phyloP scores from a whole-genome alignment of 2,113 vertebrate genomes.

The Hypocryptadius cinnamomeus region DNA sequence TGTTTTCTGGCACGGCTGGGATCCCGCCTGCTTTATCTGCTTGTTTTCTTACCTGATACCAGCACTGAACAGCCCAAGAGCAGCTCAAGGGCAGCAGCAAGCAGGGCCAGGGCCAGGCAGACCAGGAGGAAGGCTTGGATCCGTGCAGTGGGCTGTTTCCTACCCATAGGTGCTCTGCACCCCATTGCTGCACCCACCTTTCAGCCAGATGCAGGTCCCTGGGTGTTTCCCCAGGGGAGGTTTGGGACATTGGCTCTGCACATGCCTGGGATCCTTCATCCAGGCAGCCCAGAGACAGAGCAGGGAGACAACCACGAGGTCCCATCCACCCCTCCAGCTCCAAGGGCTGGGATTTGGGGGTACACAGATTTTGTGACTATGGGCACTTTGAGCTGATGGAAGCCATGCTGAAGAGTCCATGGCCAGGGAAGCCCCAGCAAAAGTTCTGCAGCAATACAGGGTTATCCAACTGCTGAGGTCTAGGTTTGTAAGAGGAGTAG shows the following conservation, averaged over 20 bases:
- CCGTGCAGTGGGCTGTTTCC: not conserved
- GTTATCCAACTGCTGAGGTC: fast-evolving
- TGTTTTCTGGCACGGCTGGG: not conserved
- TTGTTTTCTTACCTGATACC: not conserved
- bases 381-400: not conserved
- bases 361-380: not conserved
- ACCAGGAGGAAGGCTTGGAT: not conserved
- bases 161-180: not conserved
- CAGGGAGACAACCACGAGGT: not conserved
- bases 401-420: not conserved
- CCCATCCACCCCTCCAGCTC: not conserved
- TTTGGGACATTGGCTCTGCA: not conserved
- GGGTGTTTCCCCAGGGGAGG: fast-evolving
- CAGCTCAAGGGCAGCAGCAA: conserved; percentile 7
- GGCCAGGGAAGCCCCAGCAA: not conserved
- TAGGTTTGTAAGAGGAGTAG: not conserved
- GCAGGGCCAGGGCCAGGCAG: not conserved
- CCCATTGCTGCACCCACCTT: not conserved
- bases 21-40: conserved; percentile 10
- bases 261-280: not conserved
- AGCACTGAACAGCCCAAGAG: not conserved
- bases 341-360: not conserved
- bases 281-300: not conserved
- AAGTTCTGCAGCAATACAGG: not conserved
- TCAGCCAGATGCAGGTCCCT: not conserved